Conservation (phyloP, 2,113 vertebrate species). For the Ciconia boyciana region DNA sequence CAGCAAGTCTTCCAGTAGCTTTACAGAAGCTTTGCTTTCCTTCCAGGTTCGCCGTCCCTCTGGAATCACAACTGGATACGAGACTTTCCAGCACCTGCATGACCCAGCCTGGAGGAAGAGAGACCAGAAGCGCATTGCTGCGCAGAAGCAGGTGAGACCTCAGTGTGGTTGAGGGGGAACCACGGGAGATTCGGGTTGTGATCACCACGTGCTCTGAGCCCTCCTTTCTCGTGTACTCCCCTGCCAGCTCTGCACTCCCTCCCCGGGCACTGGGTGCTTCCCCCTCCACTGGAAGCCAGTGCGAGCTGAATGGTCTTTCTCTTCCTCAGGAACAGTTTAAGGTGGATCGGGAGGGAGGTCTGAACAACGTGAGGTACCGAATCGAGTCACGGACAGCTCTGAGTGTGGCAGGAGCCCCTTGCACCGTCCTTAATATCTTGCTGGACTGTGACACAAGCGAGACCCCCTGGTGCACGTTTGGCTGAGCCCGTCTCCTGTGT, state of each 20-base stretch:
- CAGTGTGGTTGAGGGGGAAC: background rate
- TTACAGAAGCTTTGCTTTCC: background rate
- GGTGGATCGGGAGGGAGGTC: slow-evolving; percentile 89
- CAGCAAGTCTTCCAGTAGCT: background rate
- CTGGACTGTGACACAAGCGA: slow-evolving; percentile 86
- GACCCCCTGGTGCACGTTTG: slow-evolving; percentile 91
- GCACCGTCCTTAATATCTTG: slow-evolving; percentile 84
- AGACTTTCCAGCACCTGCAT: slow-evolving; percentile 93
- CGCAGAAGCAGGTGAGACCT: slow-evolving; percentile 91
- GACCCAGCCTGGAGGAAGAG: slow-evolving; percentile 96
- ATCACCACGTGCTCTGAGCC: background rate
- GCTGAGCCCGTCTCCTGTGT: slow-evolving; percentile 19
- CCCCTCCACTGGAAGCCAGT: background rate
- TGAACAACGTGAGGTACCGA: slow-evolving; percentile 86
- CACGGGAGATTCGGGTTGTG: accelerated
- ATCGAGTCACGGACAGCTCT: slow-evolving; percentile 85
- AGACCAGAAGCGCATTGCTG: slow-evolving; percentile 91
- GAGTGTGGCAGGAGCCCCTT: slow-evolving; percentile 87
- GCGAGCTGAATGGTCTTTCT: background rate
- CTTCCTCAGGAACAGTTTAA: slow-evolving; percentile 91
- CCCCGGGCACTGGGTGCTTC: background rate
- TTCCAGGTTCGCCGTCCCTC: slow-evolving; percentile 88
- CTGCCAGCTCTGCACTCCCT: background rate
- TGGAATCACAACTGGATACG: slow-evolving; percentile 90
- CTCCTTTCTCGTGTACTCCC: background rate